Evolutionary conservation across 2,888 invertebrate species (phyloP).

Genomic region (Ceraclea dissimilis): DNA sequence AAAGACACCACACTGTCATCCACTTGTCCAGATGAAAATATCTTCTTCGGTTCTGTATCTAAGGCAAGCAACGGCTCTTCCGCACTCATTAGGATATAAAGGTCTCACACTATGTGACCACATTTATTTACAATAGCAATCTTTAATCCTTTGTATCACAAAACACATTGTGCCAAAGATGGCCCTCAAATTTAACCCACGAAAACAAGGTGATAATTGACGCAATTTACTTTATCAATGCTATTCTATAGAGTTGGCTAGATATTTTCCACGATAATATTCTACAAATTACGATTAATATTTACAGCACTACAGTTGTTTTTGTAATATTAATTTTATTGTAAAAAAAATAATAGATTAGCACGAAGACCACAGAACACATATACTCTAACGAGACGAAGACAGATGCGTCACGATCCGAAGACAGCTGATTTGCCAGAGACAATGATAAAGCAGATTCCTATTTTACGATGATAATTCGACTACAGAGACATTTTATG

Average conservation of each 20-base stretch:
- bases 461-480: slow-evolving; percentile 12
- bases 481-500: not conserved
- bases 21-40: slow-evolving; percentile 39
- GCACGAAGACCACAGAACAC: too few species aligned
- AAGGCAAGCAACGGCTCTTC: slow-evolving; percentile 56
- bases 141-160: not conserved
- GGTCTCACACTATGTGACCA: slow-evolving; percentile 42
- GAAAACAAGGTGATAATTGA: not conserved
- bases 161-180: slow-evolving; percentile 13
- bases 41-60: slow-evolving; percentile 52
- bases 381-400: not conserved
- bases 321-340: not conserved
- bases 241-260: too few species aligned
- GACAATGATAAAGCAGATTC: slow-evolving; percentile 20
- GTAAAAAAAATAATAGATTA: not conserved
- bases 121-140: slow-evolving; percentile 38
- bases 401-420: slow-evolving; percentile 14
- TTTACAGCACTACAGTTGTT: too few species aligned
- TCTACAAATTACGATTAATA: too few species aligned
- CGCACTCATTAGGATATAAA: slow-evolving; percentile 52
- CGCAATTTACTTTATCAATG: slow-evolving; percentile 4
- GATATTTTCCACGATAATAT: too few species aligned
- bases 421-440: slow-evolving; percentile 22
- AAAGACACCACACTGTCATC: slow-evolving; percentile 54
- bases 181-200: slow-evolving; percentile 9